Evolutionary conservation across 1,140 invertebrate genomes (phyloP), one percentile per base, ranked within the genome.

Genomic region (Eufriesea mexicana): DNA sequence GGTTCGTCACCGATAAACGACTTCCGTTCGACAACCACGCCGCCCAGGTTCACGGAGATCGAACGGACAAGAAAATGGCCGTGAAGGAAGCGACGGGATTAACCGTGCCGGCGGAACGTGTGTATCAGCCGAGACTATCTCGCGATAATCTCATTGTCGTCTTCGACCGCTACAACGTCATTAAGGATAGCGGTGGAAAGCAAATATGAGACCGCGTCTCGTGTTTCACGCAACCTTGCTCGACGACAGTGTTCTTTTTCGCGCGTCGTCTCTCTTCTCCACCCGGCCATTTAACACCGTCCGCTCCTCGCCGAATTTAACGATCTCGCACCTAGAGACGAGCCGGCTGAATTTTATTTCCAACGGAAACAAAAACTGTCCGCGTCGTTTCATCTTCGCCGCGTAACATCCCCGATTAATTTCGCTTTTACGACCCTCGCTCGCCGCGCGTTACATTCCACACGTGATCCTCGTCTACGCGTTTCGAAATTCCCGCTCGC

Each of bases 201-300:
- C 73, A 80, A 76, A 83, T 78, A 86, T 72, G 84, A 86, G 70
- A 86, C 59, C 66, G 66, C 77, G 85, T 86, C 84, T 86, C 85
- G 83, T 45, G 79, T 86, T 86, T 85, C 85, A 54, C 67, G 66
- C 61, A 73, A 71, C 59, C 68, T 84, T 66, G 70, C 59, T 54
- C 57, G 75, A 85, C 78, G 79, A 76, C 70, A 55, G 47, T 54
- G 59, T 85, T 55, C 61, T 70, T 85, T 62, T 62, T 70, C 73
- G 67, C 81, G 59, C 70, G 0, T 35, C 64, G 47, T 64, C 55
- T 9, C 45, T 18, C 23, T 20, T 64, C 35, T 51, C 28, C 47
- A 25, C 42, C n/a, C 62, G 2, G 49, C 23, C 75, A 67, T 77
- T 77, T 35, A 78, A 79, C 66, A 79, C 66, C 76, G 42, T 54